phyloP scores from a whole-genome alignment of 2,797 vertebrate species.

The Amphiprion clarkii region DNA sequence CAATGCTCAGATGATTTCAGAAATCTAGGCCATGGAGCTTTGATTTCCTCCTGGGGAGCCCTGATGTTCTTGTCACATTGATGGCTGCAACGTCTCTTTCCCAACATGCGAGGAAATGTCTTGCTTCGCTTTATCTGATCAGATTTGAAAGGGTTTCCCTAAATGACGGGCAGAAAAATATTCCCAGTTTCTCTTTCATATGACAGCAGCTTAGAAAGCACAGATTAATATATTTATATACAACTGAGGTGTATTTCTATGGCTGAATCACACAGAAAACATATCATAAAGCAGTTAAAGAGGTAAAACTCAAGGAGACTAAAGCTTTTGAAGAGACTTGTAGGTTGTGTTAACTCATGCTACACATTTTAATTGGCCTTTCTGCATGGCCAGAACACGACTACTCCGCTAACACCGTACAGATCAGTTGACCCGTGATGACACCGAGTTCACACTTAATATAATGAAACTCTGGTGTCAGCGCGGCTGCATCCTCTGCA shows the following conservation, averaged over 20 bases:
- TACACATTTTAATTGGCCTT: neutral
- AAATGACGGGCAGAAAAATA: neutral
- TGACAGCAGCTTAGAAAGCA: neutral
- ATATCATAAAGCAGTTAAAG: neutral
- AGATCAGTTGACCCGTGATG: neutral
- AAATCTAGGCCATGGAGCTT: constrained; percentile 4
- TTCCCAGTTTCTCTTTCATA: neutral
- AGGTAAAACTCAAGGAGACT: neutral
- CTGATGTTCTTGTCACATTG: neutral
- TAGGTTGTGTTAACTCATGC: neutral
- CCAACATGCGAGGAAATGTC: neutral
- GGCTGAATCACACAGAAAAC: neutral
- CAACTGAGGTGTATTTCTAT: neutral
- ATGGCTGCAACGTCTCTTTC: neutral
- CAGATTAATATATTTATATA: neutral
- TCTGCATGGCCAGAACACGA: neutral
- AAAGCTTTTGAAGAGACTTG: neutral
- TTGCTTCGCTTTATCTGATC: neutral
- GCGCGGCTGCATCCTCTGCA: neutral
- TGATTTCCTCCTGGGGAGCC: neutral
- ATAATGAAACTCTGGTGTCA: neutral
- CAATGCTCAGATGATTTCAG: neutral
- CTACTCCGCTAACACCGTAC: neutral
- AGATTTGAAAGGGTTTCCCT: neutral
- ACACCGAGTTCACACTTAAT: neutral